Evolutionary conservation across 2,888 invertebrate species (phyloP).

Genomic region (Athripsodes cinereus): DNA sequence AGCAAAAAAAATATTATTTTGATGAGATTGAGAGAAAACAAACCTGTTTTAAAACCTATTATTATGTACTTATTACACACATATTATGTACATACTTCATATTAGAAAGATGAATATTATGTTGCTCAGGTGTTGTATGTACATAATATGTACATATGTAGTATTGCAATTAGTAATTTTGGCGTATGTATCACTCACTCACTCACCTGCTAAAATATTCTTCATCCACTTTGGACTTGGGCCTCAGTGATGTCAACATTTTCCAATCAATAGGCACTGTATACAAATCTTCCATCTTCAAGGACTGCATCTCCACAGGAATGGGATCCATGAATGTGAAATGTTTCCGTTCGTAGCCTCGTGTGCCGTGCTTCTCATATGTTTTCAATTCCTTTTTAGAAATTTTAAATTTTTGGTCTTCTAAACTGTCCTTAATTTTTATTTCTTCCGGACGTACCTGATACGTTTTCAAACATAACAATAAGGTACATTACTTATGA

Average conservation of each 20-base stretch:
- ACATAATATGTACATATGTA: too few species aligned
- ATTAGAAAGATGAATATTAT: too few species aligned
- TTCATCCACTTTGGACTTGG: slow-evolving; percentile 78
- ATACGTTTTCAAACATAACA: background rate
- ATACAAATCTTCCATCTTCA: slow-evolving; percentile 72
- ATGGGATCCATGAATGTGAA: slow-evolving; percentile 65
- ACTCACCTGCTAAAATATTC: slow-evolving; percentile 74
- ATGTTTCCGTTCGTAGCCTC: slow-evolving; percentile 52
- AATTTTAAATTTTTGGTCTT: slow-evolving; percentile 68
- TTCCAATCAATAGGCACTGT: slow-evolving; percentile 87
- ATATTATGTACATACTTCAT: too few species aligned
- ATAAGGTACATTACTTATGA: too few species aligned
- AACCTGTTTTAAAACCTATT: too few species aligned
- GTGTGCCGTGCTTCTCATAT: slow-evolving; percentile 57
- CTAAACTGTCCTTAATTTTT: slow-evolving; percentile 63
- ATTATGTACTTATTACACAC: too few species aligned
- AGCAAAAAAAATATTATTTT: too few species aligned
- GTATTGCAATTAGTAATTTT: too few species aligned
- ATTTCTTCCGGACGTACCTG: slow-evolving; percentile 67
- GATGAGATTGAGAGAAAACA: too few species aligned
- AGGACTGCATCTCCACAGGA: slow-evolving; percentile 72
- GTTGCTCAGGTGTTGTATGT: too few species aligned
- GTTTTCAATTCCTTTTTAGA: slow-evolving; percentile 65
- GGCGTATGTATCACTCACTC: too few species aligned
- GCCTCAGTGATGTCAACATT: slow-evolving; percentile 84